Conservation (phyloP, 2,888 invertebrate genomes). For the Margaritifera margaritifera region DNA sequence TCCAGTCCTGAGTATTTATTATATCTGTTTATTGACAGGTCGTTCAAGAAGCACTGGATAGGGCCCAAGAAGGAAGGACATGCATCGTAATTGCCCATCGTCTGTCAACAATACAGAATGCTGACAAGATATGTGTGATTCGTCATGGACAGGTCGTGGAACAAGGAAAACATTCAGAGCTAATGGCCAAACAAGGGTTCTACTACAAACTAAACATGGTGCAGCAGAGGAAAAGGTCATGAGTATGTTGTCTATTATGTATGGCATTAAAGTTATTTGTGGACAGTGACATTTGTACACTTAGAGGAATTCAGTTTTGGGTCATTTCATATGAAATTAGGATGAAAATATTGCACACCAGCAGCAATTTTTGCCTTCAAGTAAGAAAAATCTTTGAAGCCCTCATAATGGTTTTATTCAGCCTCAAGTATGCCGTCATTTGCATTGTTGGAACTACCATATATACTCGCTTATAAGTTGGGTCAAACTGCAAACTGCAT, state of each 20-base stretch:
- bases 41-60: slow-evolving; percentile 89
- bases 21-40: slow-evolving; percentile 75
- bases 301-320: too few species aligned
- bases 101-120: slow-evolving; percentile 86
- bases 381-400: too few species aligned
- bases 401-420: too few species aligned
- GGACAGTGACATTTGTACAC: too few species aligned
- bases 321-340: too few species aligned
- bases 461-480: too few species aligned
- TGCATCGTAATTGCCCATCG: slow-evolving; percentile 91
- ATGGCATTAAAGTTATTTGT: too few species aligned
- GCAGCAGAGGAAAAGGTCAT: slow-evolving; percentile 43
- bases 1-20: neutral
- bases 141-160: slow-evolving; percentile 67
- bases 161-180: slow-evolving; percentile 63
- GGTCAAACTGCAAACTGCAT: too few species aligned
- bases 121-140: slow-evolving; percentile 77
- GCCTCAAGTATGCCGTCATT: too few species aligned
- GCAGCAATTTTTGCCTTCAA: too few species aligned
- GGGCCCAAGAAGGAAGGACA: slow-evolving; percentile 84
- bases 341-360: too few species aligned
- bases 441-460: too few species aligned
- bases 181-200: slow-evolving; percentile 60
- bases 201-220: slow-evolving; percentile 64
- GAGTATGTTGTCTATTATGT: slow-evolving; percentile 3